phyloP scores from a whole-genome alignment of 2,113 vertebrate genomes.

The Halichoerus grypus region DNA sequence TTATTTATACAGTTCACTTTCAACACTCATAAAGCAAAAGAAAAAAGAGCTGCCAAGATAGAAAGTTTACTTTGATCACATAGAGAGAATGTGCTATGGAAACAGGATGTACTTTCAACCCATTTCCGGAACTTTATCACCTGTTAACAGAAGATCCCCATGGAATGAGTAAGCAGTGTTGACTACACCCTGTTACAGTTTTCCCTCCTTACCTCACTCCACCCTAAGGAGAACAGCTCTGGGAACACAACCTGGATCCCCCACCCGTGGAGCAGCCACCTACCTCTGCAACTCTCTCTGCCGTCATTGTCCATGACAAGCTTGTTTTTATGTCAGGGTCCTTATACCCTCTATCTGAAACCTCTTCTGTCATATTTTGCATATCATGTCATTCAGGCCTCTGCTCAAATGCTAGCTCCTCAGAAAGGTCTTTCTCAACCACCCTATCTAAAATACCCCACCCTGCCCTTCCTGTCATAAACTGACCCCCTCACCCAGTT shows the following conservation, averaged over 20 bases:
- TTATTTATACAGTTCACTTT: constrained; percentile 48
- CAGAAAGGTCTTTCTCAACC: not conserved
- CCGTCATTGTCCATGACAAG: no score
- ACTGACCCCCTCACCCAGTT: not conserved
- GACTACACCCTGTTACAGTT: not conserved
- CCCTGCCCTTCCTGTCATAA: not conserved
- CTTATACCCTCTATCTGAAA: not conserved
- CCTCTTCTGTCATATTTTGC: not conserved
- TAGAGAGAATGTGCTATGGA: not conserved
- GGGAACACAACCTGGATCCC: not conserved
- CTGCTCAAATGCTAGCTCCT: not conserved
- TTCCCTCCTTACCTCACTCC: not conserved
- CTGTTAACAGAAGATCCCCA: not conserved
- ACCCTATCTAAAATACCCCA: not conserved
- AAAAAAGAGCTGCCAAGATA: not conserved
- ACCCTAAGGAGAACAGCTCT: not conserved
- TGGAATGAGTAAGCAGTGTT: not conserved
- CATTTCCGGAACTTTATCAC: not conserved
- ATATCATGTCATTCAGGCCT: not conserved
- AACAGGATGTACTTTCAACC: not conserved
- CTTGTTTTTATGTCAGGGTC: not conserved
- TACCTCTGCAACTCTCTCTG: not conserved
- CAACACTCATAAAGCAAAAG: not conserved
- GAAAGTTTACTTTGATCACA: not conserved
- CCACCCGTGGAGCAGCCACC: not conserved